Evolutionary conservation across 2,113 vertebrate genomes (phyloP).

Genomic region (Triplophysa rosa): DNA sequence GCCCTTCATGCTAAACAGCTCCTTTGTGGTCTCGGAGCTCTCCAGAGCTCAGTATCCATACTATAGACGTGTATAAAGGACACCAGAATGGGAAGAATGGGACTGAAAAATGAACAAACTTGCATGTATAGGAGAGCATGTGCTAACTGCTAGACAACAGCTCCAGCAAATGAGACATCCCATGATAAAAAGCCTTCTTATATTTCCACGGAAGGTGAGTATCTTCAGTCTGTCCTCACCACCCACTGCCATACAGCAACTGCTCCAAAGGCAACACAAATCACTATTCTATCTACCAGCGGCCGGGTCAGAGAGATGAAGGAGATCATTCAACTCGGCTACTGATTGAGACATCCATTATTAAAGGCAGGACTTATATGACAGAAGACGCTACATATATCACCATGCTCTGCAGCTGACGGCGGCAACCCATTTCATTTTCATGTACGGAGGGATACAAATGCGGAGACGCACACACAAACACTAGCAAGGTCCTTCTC

Average conservation of each 20-base stretch:
- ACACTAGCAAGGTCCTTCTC: slow-evolving; percentile 47
- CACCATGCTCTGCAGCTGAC: background rate
- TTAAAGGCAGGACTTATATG: background rate
- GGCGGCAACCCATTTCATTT: slow-evolving; percentile 3
- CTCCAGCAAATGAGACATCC: background rate
- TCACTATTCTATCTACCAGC: slow-evolving; percentile 22
- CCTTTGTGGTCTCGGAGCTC: no score
- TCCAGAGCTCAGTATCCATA: no score
- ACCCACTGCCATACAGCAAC: slow-evolving; percentile 34
- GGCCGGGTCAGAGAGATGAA: slow-evolving; percentile 18
- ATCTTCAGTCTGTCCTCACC: slow-evolving; percentile 32
- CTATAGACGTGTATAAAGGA: background rate
- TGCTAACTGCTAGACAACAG: background rate
- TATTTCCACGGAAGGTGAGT: slow-evolving; percentile 18
- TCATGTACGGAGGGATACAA: no score
- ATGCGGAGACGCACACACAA: background rate
- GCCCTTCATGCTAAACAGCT: no score
- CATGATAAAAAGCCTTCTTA: background rate
- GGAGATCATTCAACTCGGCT: slow-evolving; percentile 33
- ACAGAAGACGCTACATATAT: slow-evolving; percentile 16
- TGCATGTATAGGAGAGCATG: background rate
- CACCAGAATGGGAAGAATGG: no score
- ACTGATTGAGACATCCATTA: slow-evolving; percentile 17
- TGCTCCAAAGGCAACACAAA: slow-evolving; percentile 44
- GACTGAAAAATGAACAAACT: background rate